Percentiles rank a stretch among this genome's conserved stretches.
These are phyloP conservation scores for Phrynocephalus forsythii DNA, from an alignment of 2,797 vertebrate species.

Conservation along the genomic window DNA sequence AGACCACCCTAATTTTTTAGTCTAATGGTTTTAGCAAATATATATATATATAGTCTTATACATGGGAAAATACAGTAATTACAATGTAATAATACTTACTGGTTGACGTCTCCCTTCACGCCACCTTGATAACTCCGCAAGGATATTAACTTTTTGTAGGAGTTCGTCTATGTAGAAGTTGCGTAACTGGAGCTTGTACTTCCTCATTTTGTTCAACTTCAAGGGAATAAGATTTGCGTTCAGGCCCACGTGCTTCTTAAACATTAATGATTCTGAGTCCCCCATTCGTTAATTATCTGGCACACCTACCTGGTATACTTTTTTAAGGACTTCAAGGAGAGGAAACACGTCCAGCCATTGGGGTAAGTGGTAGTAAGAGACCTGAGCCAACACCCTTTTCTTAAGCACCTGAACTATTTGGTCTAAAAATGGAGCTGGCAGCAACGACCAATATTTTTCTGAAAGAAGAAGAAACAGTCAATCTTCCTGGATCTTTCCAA, in stretches of 20 bases:
- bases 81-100: conserved; percentile 56
- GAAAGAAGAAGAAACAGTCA: conserved; percentile 5
- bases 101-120: not conserved
- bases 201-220: conserved; percentile 66
- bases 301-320: conserved; percentile 63
- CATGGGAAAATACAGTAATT: too few species aligned
- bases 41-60: too few species aligned
- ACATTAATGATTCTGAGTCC: not conserved
- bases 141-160: conserved; percentile 26
- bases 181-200: conserved; percentile 50
- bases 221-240: conserved; percentile 19
- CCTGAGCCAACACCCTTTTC: conserved; percentile 24
- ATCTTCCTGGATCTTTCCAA: not conserved
- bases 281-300: not conserved
- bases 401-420: conserved; percentile 66
- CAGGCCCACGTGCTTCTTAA: not conserved
- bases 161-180: conserved; percentile 65
- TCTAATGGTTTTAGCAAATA: too few species aligned
- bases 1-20: too few species aligned
- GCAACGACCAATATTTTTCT: conserved; percentile 66
- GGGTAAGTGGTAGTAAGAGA: accelerated
- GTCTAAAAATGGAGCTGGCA: conserved; percentile 51
- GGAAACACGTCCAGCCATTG: conserved; percentile 2
- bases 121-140: conserved; percentile 39
- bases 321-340: conserved; percentile 61